phyloP scores from a whole-genome alignment of 2,113 vertebrate species.

The Pardalotus punctatus region DNA sequence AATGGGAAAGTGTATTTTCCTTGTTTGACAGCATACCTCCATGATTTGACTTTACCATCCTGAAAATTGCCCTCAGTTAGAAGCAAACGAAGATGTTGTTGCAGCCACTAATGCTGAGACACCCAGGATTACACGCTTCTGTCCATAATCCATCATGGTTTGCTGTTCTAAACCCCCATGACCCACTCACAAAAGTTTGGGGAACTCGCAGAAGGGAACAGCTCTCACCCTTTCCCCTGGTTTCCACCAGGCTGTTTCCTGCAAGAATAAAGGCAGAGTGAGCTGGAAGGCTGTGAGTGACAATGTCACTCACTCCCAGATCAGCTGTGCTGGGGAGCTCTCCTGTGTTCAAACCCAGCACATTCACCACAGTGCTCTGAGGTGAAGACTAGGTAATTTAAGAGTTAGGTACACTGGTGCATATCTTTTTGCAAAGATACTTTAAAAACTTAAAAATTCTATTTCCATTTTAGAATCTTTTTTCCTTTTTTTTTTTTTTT shows the following conservation, averaged over 20 bases:
- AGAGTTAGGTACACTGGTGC: background rate
- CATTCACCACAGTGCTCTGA: background rate
- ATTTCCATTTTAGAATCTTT: background rate
- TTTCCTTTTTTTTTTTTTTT: too few relatives aligned
- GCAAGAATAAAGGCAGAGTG: rapidly evolving
- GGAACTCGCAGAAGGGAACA: background rate
- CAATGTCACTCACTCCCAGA: background rate
- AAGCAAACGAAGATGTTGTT: background rate
- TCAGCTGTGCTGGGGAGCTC: background rate
- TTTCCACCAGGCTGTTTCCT: background rate
- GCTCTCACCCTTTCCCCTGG: background rate
- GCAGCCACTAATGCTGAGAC: background rate
- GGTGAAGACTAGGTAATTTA: background rate
- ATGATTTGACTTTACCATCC: background rate
- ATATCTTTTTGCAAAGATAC: background rate
- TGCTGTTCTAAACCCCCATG: background rate
- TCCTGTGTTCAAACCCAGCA: background rate
- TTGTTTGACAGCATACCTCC: background rate
- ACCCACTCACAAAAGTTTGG: background rate
- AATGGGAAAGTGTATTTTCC: background rate
- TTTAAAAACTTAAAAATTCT: background rate
- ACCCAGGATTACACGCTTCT: background rate
- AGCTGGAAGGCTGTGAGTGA: background rate
- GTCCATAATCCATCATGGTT: background rate
- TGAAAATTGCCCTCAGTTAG: background rate